These are phyloP conservation scores for Bacillus rossius DNA, from an alignment of 1,140 invertebrate genomes.

Conservation along the genomic window DNA sequence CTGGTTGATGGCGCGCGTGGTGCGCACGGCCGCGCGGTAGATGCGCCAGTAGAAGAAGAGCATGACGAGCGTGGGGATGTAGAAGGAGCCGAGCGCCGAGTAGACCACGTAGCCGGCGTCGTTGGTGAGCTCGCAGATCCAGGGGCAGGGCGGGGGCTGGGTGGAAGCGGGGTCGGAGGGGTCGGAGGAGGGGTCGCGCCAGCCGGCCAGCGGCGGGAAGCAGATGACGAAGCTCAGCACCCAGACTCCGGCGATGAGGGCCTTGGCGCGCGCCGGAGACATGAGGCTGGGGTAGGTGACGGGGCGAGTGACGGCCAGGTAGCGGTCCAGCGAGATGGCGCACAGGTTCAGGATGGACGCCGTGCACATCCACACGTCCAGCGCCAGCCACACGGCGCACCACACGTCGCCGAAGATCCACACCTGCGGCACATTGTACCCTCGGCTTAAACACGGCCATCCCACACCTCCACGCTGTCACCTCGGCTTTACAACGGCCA, in stretches of 20 bases:
- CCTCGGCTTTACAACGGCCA: too few species aligned
- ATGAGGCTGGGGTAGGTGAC: conserved; percentile 89
- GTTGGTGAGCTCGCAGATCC: conserved; percentile 87
- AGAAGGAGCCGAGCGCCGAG: conserved; percentile 92
- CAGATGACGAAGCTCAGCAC: conserved; percentile 94
- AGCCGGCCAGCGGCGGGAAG: conserved; percentile 91
- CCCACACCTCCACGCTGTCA: too few species aligned
- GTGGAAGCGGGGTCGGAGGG: too few species aligned
- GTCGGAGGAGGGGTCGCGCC: conserved; percentile 60
- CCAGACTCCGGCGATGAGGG: conserved; percentile 89
- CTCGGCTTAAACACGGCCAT: too few species aligned
- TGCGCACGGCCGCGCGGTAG: conserved; percentile 85
- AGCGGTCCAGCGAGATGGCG: conserved; percentile 88
- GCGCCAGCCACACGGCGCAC: conserved; percentile 89
- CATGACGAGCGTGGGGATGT: conserved; percentile 94
- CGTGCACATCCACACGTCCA: conserved; percentile 96
- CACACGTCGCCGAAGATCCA: conserved; percentile 91
- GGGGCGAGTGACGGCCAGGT: conserved; percentile 90
- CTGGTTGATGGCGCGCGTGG: conserved; percentile 85
- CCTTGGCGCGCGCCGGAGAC: conserved; percentile 81
- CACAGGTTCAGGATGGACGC: conserved; percentile 92
- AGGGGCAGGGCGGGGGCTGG: conserved; percentile 52
- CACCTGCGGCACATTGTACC: conserved; percentile 56
- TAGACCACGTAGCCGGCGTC: conserved; percentile 58
- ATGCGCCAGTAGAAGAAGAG: conserved; percentile 96